Conservation (phyloP, 1,140 invertebrate genomes). For the Mylabris phalerata region DNA sequence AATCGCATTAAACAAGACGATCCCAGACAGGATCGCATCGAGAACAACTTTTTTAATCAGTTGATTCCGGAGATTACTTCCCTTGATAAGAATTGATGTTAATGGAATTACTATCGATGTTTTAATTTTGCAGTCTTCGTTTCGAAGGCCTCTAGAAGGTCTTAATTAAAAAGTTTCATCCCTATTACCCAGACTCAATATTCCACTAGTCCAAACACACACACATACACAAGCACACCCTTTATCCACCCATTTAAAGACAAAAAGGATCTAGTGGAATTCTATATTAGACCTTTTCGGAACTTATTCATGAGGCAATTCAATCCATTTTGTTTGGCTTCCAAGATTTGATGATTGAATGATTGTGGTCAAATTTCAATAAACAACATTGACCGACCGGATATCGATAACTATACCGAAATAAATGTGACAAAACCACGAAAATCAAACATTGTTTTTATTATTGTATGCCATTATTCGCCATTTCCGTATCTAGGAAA, state of each 20-base stretch:
- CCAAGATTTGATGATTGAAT: too few species aligned
- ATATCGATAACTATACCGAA: too few species aligned
- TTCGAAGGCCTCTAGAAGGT: conserved; percentile 2
- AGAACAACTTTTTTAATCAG: conserved; percentile 43
- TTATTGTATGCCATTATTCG: conserved; percentile 26
- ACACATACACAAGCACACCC: too few species aligned
- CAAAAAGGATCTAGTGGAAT: too few species aligned
- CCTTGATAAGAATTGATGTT: conserved; percentile 40
- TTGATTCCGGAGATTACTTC: conserved; percentile 40
- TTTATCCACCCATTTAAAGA: too few species aligned
- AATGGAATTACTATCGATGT: conserved; percentile 43
- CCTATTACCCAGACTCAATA: not conserved
- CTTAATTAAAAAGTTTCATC: conserved; percentile 35
- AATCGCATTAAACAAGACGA: conserved; percentile 38
- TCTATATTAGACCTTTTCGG: too few species aligned
- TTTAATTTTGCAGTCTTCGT: conserved; percentile 31
- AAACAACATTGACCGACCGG: too few species aligned
- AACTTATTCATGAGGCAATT: too few species aligned
- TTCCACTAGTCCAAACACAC: too few species aligned
- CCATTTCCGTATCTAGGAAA: conserved; percentile 23
- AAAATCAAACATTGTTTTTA: conserved; percentile 23
- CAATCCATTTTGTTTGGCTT: too few species aligned
- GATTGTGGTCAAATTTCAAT: too few species aligned
- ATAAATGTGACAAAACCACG: too few species aligned
- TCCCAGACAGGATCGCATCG: conserved; percentile 24